A percentile compares a stretch with the other conserved stretches of the same genome.
These are phyloP conservation scores for Zaprionus africanus DNA, from an alignment of 1,140 invertebrate genomes.

Conservation along the genomic window DNA sequence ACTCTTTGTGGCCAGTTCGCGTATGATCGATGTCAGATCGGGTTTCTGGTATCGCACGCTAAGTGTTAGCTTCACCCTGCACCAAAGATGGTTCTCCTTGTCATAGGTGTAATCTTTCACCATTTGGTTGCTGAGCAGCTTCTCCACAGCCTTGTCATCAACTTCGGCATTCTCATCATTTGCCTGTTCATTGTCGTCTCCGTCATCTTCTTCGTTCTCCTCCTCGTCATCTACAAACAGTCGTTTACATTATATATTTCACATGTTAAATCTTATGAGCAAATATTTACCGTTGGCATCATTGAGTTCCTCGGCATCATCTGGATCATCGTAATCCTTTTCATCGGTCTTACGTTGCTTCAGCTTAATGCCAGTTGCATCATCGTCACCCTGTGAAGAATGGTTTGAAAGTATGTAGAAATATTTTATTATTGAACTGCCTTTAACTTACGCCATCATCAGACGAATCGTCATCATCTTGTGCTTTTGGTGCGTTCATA, in stretches of 20 bases:
- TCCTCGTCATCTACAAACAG: slow-evolving; percentile 89
- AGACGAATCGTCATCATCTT: slow-evolving; percentile 84
- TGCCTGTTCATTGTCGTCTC: slow-evolving; percentile 85
- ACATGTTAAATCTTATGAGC: background rate
- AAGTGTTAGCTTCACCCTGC: slow-evolving; percentile 89
- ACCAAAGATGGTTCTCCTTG: slow-evolving; percentile 89
- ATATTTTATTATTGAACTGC: background rate
- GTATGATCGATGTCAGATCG: slow-evolving; percentile 92
- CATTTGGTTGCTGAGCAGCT: slow-evolving; percentile 83
- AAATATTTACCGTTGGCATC: slow-evolving; percentile 78
- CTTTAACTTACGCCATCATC: slow-evolving; percentile 85
- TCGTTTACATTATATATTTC: background rate
- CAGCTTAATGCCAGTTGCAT: slow-evolving; percentile 86
- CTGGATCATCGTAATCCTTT: slow-evolving; percentile 92
- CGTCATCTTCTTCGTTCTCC: slow-evolving; percentile 88
- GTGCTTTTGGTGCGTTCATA: slow-evolving; percentile 10
- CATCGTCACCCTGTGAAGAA: slow-evolving; percentile 85
- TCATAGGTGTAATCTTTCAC: slow-evolving; percentile 91
- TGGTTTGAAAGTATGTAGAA: background rate
- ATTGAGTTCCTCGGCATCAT: slow-evolving; percentile 88
- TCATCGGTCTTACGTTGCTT: slow-evolving; percentile 87
- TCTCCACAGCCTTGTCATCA: slow-evolving; percentile 85
- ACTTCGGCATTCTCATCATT: slow-evolving; percentile 86
- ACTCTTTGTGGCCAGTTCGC: slow-evolving; percentile 89
- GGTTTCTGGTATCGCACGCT: slow-evolving; percentile 88